Conservation (phyloP, 2,888 invertebrate genomes). For the Erynnis tages region DNA sequence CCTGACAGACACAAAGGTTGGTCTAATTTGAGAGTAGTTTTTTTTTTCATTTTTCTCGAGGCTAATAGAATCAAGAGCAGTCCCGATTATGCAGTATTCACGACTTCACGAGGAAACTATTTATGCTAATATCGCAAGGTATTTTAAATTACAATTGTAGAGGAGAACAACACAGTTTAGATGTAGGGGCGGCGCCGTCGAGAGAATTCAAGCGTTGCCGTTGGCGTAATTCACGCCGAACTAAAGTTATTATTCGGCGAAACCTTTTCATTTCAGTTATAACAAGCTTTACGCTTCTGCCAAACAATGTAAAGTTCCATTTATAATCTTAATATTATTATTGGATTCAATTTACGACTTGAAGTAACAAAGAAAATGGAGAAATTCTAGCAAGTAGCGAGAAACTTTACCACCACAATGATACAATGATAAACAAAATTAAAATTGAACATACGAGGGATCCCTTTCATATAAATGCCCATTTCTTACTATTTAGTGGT, state of each 20-base stretch:
- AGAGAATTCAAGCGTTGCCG: neutral
- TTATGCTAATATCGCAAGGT: constrained; percentile 43
- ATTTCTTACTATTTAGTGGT: too few species aligned
- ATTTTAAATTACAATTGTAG: constrained; percentile 46
- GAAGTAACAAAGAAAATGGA: too few species aligned
- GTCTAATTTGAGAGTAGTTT: constrained; percentile 16
- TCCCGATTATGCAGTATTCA: constrained; percentile 34
- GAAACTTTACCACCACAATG: too few species aligned
- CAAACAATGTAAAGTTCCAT: constrained; percentile 25
- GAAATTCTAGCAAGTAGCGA: too few species aligned
- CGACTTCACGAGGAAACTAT: constrained; percentile 40
- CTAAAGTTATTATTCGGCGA: neutral
- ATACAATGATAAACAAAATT: too few species aligned
- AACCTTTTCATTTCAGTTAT: neutral
- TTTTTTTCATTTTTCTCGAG: constrained; percentile 14
- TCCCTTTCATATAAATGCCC: too few species aligned
- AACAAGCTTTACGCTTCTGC: neutral
- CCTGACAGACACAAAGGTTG: constrained; percentile 1
- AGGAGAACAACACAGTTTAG: constrained; percentile 40
- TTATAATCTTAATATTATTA: neutral
- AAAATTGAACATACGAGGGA: too few species aligned
- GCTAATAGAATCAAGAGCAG: constrained; percentile 21
- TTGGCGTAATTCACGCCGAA: neutral
- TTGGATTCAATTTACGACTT: neutral
- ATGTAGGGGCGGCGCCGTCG: neutral